Evolutionary conservation across 1,140 invertebrate genomes (phyloP), one percentile per base, ranked within the genome.

Genomic region (Diplogasteroides magnus): DNA sequence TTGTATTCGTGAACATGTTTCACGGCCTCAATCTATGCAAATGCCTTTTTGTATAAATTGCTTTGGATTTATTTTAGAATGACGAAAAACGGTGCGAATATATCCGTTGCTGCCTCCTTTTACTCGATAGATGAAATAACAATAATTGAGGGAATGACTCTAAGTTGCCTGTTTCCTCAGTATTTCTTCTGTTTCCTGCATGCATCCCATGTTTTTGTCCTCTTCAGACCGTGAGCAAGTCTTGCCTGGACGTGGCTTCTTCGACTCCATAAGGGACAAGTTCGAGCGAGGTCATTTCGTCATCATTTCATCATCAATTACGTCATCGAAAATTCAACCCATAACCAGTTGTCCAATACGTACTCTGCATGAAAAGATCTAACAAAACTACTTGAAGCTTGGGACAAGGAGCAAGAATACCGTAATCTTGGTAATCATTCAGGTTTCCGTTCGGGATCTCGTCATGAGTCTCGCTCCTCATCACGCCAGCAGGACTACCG

Each of bases 261-360:
- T 72, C 65, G 63, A 67, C 29, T 59, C 57, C 15, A 72, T 72
- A 57, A 64, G 70, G 31, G 65, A 72, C 60, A 67, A 64, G 32
- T 72, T 72, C 65, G 70, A 72, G 70, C 55, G 62, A 72, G 70
- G 70, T 72, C 70, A 60, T 56, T 59, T 37, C 25, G 3, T n/a
- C 26, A 14, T 58, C 28, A 56, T 13, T 26, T n/a, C 31, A 19
- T 48, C 60, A 26, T 58, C 61, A 57, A 14, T 31, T 60, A 28
- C 11, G n/a, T 29, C 67, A n/a, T 31, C 31, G 63, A 27, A 25
- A 37, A n/a, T 26, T 48, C 6, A 48, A 6, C 19, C 6, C 37
- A 48, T 48, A 19, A 19, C 19, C 19, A 6, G 6, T 19, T 48
- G 37, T 19, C 6, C 19, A 19, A 6, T 48, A 11, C 37, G 19